Percentiles rank a stretch among this genome's conserved stretches.
Evolutionary conservation across 2,797 vertebrate genomes (phyloP).

Genomic region (Heliangelus exortis): DNA sequence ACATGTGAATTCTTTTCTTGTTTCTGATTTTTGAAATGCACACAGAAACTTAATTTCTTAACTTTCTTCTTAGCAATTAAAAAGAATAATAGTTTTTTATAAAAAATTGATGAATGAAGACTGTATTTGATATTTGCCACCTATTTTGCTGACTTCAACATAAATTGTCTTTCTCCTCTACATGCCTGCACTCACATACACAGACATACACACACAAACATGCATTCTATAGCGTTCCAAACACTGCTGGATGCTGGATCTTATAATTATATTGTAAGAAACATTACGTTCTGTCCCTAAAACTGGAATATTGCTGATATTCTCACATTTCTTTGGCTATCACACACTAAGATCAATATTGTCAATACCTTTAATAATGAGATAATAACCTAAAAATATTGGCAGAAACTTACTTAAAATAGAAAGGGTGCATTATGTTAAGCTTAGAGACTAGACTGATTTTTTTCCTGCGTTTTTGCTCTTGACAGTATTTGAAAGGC

Average conservation of each 20-base stretch:
- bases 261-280: background rate
- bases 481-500: background rate
- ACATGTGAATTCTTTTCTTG: background rate
- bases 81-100: background rate
- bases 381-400: conserved; percentile 15
- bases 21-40: background rate
- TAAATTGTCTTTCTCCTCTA: background rate
- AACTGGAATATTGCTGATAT: background rate
- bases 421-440: background rate
- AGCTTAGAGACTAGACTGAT: background rate
- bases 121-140: background rate
- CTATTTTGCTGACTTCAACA: background rate
- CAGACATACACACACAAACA: no score
- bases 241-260: background rate
- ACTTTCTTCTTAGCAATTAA: background rate
- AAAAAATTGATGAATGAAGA: background rate
- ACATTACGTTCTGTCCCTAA: background rate
- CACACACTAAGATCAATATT: background rate
- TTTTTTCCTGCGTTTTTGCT: background rate
- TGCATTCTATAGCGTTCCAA: background rate
- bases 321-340: conserved; percentile 4
- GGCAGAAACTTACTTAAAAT: background rate
- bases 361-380: conserved; percentile 5
- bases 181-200: accelerated
- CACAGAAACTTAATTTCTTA: background rate